Evolutionary conservation across 2,113 vertebrate genomes (phyloP).

Genomic region (Phasianus colchicus): DNA sequence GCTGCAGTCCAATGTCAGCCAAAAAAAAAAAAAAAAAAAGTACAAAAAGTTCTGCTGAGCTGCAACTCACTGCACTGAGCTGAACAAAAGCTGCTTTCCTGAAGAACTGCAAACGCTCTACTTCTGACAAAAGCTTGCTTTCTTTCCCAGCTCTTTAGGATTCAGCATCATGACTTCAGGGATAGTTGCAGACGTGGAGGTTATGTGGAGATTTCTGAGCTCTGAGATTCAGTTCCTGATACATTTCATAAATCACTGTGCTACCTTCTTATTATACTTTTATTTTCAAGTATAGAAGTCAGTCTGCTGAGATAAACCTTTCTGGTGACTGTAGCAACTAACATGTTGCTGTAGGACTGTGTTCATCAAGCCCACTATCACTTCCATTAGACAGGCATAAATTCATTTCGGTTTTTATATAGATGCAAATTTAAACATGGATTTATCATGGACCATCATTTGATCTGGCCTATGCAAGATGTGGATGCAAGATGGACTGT

Average conservation of each 20-base stretch:
- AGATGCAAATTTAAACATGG: neutral
- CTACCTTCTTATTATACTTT: neutral
- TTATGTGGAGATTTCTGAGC: conserved; percentile 57
- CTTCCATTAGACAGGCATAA: neutral
- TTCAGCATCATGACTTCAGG: conserved; percentile 65
- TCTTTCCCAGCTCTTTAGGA: conserved; percentile 65
- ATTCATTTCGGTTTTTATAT: neutral
- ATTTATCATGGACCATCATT: neutral
- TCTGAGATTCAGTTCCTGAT: neutral
- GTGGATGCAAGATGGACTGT: too few relatives aligned
- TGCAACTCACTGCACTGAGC: conserved; percentile 57
- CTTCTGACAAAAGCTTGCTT: conserved; percentile 70
- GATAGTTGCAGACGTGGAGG: conserved; percentile 23
- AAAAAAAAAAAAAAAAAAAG: conserved; percentile 15
- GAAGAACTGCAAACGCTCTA: conserved; percentile 56
- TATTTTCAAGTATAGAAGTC: neutral
- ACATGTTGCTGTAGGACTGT: neutral
- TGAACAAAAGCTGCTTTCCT: conserved; percentile 66
- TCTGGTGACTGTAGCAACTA: neutral
- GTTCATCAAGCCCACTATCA: neutral
- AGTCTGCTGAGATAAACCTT: neutral
- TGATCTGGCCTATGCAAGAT: neutral
- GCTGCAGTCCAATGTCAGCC: conserved; percentile 67
- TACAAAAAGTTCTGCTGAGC: conserved; percentile 69
- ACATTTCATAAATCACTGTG: neutral